Conservation (phyloP, 2,888 invertebrate genomes). For the Dicyrtoma fusca region DNA sequence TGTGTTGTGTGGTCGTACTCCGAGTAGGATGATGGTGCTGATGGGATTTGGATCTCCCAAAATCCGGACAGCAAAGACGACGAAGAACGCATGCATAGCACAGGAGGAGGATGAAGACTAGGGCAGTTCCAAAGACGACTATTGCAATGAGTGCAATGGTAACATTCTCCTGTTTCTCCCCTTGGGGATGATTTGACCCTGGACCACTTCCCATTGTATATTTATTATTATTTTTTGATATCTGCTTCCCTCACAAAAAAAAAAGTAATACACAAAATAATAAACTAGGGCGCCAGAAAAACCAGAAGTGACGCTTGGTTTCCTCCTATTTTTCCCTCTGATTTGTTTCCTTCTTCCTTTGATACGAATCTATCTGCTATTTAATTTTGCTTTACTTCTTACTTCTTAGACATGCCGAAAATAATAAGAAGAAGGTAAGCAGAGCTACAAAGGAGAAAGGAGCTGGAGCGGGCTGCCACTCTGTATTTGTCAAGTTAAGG, state of each 20-base stretch:
- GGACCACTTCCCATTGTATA: background rate
- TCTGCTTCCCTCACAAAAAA: too few relatives aligned
- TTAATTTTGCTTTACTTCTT: too few relatives aligned
- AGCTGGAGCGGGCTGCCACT: too few relatives aligned
- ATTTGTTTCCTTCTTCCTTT: too few relatives aligned
- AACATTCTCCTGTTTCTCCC: constrained; percentile 43
- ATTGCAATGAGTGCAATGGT: constrained; percentile 54
- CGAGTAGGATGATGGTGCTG: constrained; percentile 48
- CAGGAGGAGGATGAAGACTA: constrained; percentile 68
- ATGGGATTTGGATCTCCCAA: constrained; percentile 48
- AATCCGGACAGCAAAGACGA: constrained; percentile 65
- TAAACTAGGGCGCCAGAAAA: too few relatives aligned
- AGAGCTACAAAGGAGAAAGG: too few relatives aligned
- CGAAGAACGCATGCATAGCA: constrained; percentile 71
- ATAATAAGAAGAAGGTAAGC: too few relatives aligned
- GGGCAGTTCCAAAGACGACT: constrained; percentile 58
- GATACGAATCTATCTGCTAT: too few relatives aligned
- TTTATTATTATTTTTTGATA: constrained; percentile 1
- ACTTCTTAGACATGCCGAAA: too few relatives aligned
- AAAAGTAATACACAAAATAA: too few relatives aligned
- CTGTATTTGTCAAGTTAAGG: too few relatives aligned
- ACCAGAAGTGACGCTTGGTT: background rate
- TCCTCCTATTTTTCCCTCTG: background rate
- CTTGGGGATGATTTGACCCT: background rate
- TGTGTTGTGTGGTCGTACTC: constrained; percentile 54